Conservation (phyloP, 2,797 vertebrate genomes). For the Ambastaia sidthimunki region DNA sequence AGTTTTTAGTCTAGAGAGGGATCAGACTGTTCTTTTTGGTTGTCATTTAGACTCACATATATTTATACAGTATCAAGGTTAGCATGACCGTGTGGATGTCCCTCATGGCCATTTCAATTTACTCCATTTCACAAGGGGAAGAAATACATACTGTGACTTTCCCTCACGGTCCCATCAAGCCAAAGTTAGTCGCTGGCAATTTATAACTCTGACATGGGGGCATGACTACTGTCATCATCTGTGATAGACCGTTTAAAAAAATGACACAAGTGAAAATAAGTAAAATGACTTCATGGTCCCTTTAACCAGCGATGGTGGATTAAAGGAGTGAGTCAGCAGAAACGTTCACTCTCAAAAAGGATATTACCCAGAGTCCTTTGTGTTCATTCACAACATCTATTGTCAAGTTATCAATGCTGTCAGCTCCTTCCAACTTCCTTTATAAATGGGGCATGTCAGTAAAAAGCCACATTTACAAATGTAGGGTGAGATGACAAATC, state of each 20-base stretch:
- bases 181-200: conserved; percentile 33
- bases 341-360: neutral
- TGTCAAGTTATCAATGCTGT: conserved; percentile 28
- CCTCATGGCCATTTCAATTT: conserved; percentile 22
- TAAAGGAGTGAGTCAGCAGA: conserved; percentile 24
- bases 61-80: conserved; percentile 10
- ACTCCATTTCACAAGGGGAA: conserved; percentile 1
- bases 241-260: neutral
- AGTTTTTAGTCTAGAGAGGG: neutral
- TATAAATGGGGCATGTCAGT: neutral
- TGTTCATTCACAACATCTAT: conserved; percentile 12
- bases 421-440: neutral
- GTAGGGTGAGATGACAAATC: neutral
- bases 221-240: conserved; percentile 16
- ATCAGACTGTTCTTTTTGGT: conserved; percentile 6
- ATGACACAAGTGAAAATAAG: conserved; percentile 10
- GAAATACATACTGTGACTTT: conserved; percentile 26
- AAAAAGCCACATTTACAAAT: neutral
- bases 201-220: conserved; percentile 35
- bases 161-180: conserved; percentile 15
- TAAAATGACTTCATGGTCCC: neutral
- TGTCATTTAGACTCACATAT: neutral
- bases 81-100: conserved; percentile 18
- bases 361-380: conserved; percentile 9
- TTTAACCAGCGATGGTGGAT: neutral